These are phyloP conservation scores for Mico argentatus DNA, from an alignment of 2,797 vertebrate species.

Conservation along the genomic window DNA sequence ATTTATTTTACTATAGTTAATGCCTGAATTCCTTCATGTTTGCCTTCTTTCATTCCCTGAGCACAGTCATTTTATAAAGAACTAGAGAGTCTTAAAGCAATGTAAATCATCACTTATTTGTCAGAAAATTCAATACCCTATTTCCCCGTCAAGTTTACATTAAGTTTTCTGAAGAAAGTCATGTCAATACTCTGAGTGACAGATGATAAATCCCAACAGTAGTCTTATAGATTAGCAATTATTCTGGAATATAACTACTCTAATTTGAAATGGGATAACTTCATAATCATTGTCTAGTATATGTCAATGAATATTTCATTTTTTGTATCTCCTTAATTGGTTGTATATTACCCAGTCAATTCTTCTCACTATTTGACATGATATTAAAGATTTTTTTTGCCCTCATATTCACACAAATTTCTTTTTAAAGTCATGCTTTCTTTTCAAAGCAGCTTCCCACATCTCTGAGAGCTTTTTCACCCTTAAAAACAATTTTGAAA, in stretches of 20 bases:
- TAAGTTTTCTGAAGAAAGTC: conserved; percentile 62
- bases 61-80: background rate
- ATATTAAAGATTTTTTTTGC: conserved; percentile 57
- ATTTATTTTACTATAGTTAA: background rate
- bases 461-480: background rate
- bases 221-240: conserved; percentile 52
- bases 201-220: conserved; percentile 27
- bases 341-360: background rate
- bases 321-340: conserved; percentile 38
- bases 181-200: conserved; percentile 14
- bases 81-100: conserved; percentile 56
- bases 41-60: background rate
- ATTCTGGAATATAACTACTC: conserved; percentile 32
- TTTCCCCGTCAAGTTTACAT: conserved; percentile 36
- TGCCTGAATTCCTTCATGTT: background rate
- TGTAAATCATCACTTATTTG: conserved; percentile 60
- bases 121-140: conserved; percentile 61
- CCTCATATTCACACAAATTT: conserved; percentile 35
- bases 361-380: conserved; percentile 50
- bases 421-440: background rate
- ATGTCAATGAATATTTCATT: conserved; percentile 55
- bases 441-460: conserved; percentile 13
- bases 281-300: conserved; percentile 50
- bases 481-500: conserved; percentile 68
- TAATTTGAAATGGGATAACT: background rate